Base-by-base conservation (phyloP, 2,113 vertebrate species). In the Pygoscelis adeliae region DNA sequence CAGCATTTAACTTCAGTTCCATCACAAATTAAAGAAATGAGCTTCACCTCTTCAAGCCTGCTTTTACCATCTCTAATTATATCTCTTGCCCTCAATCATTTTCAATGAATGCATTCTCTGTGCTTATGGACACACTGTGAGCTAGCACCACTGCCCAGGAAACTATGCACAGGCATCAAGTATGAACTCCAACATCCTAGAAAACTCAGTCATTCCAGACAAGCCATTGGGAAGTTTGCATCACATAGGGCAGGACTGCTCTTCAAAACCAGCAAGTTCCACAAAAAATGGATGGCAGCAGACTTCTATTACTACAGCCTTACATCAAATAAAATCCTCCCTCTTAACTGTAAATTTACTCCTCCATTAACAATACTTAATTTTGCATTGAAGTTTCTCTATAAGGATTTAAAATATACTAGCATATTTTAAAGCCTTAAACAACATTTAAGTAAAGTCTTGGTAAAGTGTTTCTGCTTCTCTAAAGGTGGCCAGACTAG, bases 161-260 rank as follows among this genome's bases (percentile, higher is more conserved):
- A 74, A 29, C 34, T 21, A 16, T 3, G 17, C 8, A 34, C 0
- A 0, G 58, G 66, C 47, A 81, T 1, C 2, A 3, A 46, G 27
- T 4, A 36, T 6, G 25, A 86, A 34, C 50, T 19, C 14, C 13
- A 13, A 6, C 0, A 0, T 11, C 66, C 65, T 25, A 53, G 44
- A 79, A 49, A 61, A 36, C 22, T 22, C 3, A 4, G 18, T 6
- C 27, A 13, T 18, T 61, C 49, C 4, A 65, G 27, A 55, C 12
- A 72, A 65, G 62, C 30, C n/a, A 13, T 3, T 15, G 25, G 3
- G 21, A 83, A 62, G 6, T 16, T 6, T 40, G 27, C 27, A 73
- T 26, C 36, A 69, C 56, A 34, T 2, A 63, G 22, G 22, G 50
- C 50, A 85, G 62, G 46, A 26, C 14, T 34, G 47, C n/a, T 73